Percentiles rank a stretch among this genome's conserved stretches.
Conservation (phyloP, 2,797 vertebrate species). For the Propithecus deckenii region DNA sequence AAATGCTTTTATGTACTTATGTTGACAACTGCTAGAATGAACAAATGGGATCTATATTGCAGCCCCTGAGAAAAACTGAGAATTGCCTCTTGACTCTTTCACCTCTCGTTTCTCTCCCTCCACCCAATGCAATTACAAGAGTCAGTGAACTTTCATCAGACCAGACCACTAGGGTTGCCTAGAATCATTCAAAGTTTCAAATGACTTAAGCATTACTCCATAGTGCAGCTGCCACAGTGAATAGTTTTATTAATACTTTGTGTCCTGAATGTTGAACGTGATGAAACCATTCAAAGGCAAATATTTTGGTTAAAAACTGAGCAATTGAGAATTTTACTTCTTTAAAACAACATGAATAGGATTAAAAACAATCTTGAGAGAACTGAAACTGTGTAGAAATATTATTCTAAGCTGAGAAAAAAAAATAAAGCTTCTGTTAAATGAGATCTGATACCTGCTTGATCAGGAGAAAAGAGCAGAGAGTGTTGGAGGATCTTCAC, state of each 20-base stretch:
- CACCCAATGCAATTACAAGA: background rate
- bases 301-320: background rate
- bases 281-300: background rate
- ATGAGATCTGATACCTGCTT: background rate
- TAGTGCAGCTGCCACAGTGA: background rate
- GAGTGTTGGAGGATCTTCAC: background rate
- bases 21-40: background rate
- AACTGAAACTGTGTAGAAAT: background rate
- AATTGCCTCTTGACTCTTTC: background rate
- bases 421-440: background rate
- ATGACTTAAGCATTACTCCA: background rate
- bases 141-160: background rate
- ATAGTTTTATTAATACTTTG: background rate
- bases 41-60: background rate
- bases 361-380: background rate
- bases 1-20: background rate
- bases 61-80: background rate
- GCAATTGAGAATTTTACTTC: background rate
- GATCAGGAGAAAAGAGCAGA: background rate
- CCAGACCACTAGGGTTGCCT: background rate
- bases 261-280: background rate
- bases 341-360: background rate
- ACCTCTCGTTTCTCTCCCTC: background rate
- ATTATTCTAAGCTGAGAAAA: background rate
- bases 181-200: background rate